Evolutionary conservation across 2,113 vertebrate genomes (phyloP).

Genomic region (Mohoua ochrocephala): DNA sequence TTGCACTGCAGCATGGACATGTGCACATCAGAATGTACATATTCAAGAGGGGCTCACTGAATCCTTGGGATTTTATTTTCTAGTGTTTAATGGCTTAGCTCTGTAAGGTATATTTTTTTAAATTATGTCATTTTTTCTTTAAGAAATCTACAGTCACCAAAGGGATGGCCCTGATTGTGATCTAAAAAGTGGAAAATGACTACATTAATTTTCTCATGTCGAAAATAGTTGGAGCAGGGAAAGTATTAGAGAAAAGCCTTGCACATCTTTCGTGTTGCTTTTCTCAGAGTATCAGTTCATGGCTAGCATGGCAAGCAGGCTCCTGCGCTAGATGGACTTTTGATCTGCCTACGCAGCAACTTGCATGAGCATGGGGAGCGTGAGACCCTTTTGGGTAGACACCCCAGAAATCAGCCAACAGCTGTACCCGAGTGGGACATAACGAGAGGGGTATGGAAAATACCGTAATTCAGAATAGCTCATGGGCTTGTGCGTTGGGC

Average conservation of each 20-base stretch:
- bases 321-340: background rate
- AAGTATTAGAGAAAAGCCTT: background rate
- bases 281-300: background rate
- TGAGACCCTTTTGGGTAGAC: background rate
- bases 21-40: background rate
- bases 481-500: rapidly evolving
- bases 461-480: background rate
- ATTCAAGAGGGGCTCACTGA: background rate
- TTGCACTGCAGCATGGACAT: background rate
- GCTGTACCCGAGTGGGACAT: background rate
- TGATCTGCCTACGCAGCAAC: background rate
- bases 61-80: background rate
- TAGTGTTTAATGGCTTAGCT: background rate
- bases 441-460: background rate
- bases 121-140: background rate
- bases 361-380: background rate
- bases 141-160: background rate
- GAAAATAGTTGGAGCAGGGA: background rate
- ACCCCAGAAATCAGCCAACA: background rate
- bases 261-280: background rate
- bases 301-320: background rate
- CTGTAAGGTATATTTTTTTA: background rate
- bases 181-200: background rate
- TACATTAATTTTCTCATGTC: background rate
- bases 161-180: background rate